Conservation (phyloP, 1,140 invertebrate species). For the Heliconius melpomene region DNA sequence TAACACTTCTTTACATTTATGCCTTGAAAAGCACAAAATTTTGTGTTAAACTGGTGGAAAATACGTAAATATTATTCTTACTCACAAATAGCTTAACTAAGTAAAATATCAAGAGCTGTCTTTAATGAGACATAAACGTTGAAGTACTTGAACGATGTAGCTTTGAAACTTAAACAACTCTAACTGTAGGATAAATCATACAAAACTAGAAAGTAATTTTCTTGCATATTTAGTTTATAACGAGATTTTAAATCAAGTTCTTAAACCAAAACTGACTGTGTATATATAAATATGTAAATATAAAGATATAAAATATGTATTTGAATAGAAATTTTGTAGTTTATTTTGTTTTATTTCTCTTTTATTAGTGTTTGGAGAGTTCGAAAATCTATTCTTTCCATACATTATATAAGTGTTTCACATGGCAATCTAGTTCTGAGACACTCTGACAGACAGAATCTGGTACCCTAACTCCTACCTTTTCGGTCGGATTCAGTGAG, state of each 20-base stretch:
- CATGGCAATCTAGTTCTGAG: too few relatives aligned
- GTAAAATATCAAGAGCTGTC: neutral
- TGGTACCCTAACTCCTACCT: too few relatives aligned
- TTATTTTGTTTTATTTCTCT: neutral
- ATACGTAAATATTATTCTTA: constrained; percentile 1
- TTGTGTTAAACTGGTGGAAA: too few relatives aligned
- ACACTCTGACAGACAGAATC: too few relatives aligned
- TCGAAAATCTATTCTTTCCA: too few relatives aligned
- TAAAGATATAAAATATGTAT: neutral
- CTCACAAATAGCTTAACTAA: neutral
- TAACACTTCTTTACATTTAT: neutral
- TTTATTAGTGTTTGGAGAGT: neutral
- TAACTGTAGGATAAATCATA: constrained; percentile 17
- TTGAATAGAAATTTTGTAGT: neutral
- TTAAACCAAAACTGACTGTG: neutral
- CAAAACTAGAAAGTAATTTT: constrained; percentile 14
- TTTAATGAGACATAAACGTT: constrained; percentile 9
- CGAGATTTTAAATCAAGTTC: neutral
- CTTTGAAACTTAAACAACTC: constrained; percentile 21
- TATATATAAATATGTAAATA: neutral
- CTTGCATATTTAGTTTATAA: constrained; percentile 10
- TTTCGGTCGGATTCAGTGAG: too few relatives aligned
- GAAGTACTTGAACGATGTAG: neutral
- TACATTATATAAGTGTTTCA: too few relatives aligned
- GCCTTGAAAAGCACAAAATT: neutral